Conservation (phyloP, 2,797 vertebrate genomes). For the Ptychobarbus kaznakovi region DNA sequence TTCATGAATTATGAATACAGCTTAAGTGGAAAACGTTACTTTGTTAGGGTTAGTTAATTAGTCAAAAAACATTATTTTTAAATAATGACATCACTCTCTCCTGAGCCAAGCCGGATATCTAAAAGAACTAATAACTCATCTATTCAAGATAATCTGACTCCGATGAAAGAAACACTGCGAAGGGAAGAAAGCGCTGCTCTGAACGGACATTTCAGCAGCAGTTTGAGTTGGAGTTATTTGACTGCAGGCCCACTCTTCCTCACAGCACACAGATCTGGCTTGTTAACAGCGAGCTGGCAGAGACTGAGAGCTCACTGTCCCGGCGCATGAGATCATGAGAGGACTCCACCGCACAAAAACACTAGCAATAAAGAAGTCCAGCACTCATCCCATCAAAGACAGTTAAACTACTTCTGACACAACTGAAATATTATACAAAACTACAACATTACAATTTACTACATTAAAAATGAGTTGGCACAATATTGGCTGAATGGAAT, state of each 20-base stretch:
- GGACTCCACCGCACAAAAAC: slow-evolving; percentile 52
- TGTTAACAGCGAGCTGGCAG: slow-evolving; percentile 60
- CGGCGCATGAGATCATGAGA: slow-evolving; percentile 60
- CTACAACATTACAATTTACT: background rate
- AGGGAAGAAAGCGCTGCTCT: background rate
- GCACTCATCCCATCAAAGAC: background rate
- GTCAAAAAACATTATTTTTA: background rate
- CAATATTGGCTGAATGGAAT: background rate
- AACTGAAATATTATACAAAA: background rate
- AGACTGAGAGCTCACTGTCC: slow-evolving; percentile 63
- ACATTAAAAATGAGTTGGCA: background rate
- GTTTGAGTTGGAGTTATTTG: slow-evolving; percentile 52
- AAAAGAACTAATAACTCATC: background rate
- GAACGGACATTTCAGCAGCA: background rate
- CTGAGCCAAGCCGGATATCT: background rate
- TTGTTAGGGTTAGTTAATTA: background rate
- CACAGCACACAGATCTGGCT: slow-evolving; percentile 63
- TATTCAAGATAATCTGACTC: background rate
- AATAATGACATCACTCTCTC: background rate
- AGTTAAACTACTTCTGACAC: background rate
- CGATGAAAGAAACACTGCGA: background rate
- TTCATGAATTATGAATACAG: background rate
- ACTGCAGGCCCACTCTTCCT: slow-evolving; percentile 63
- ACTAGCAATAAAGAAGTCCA: slow-evolving; percentile 44
- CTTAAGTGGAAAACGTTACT: no score